A percentile compares a stretch with the other conserved stretches of the same genome.
These are phyloP conservation scores for Hippoglossus stenolepis DNA, from an alignment of 2,113 vertebrate species.

Conservation along the genomic window DNA sequence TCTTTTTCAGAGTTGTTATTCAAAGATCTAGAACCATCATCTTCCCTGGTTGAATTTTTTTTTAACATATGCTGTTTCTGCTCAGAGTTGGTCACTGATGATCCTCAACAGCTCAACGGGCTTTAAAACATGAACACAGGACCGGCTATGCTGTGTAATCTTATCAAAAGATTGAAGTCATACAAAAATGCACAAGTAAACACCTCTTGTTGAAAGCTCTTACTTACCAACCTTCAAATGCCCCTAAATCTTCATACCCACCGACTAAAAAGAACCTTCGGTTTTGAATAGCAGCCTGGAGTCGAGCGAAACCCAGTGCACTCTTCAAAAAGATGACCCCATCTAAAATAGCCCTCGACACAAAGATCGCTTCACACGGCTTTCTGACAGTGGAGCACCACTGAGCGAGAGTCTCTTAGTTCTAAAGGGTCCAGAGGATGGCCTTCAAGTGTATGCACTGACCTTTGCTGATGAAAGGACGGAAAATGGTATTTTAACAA, in stretches of 20 bases:
- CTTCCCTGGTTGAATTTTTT: too few relatives aligned
- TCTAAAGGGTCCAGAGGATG: constrained; percentile 75
- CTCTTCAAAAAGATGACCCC: constrained; percentile 71
- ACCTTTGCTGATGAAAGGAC: constrained; percentile 85
- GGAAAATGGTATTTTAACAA: constrained; percentile 85
- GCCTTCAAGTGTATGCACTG: constrained; percentile 82
- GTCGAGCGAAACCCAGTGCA: constrained; percentile 43
- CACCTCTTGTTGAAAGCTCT: neutral
- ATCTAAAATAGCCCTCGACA: constrained; percentile 69
- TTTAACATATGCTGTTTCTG: too few relatives aligned
- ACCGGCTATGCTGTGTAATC: neutral
- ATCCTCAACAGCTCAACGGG: neutral
- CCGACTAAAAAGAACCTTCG: constrained; percentile 20
- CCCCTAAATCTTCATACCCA: constrained; percentile 29
- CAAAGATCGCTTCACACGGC: constrained; percentile 71
- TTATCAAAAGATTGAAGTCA: neutral
- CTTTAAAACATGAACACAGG: too few relatives aligned
- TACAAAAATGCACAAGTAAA: constrained; percentile 7
- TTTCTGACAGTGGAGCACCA: constrained; percentile 63
- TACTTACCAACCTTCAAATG: constrained; percentile 19
- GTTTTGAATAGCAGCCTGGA: constrained; percentile 54
- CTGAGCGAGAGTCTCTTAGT: constrained; percentile 70
- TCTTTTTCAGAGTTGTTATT: neutral
- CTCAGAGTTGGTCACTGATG: neutral
- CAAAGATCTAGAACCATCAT: neutral